Conservation (phyloP, 2,797 vertebrate species). For the Adrianichthys oophorus region DNA sequence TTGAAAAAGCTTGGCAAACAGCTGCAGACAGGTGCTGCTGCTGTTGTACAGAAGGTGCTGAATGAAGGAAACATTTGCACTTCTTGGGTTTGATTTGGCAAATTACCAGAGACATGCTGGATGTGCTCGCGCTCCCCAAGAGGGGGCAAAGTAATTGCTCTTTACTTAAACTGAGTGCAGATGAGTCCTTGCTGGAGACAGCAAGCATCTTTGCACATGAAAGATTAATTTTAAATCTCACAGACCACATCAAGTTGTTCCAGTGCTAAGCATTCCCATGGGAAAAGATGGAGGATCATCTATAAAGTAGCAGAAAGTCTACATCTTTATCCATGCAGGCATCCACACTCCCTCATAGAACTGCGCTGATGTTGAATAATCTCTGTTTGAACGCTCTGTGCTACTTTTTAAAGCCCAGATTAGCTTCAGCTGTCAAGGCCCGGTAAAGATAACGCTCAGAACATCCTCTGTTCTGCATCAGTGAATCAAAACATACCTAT, state of each 20-base stretch:
- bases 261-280: slow-evolving; percentile 34
- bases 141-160: slow-evolving; percentile 62
- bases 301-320: slow-evolving; percentile 24
- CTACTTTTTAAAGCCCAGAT: slow-evolving; percentile 4
- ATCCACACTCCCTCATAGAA: slow-evolving; percentile 11
- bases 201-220: slow-evolving; percentile 46
- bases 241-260: slow-evolving; percentile 36
- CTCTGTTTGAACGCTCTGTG: slow-evolving; percentile 30
- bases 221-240: slow-evolving; percentile 57
- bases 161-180: slow-evolving; percentile 63
- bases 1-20: slow-evolving; percentile 26
- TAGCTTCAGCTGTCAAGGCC: slow-evolving; percentile 22
- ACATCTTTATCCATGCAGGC: slow-evolving; percentile 39
- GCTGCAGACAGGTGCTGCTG: slow-evolving; percentile 22
- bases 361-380: slow-evolving; percentile 40
- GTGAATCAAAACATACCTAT: neutral
- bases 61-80: slow-evolving; percentile 9
- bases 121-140: slow-evolving; percentile 27
- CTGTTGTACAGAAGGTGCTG: slow-evolving; percentile 6
- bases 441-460: slow-evolving; percentile 22
- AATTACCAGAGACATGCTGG: slow-evolving; percentile 36
- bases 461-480: neutral
- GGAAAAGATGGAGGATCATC: slow-evolving; percentile 35
- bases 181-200: slow-evolving; percentile 33
- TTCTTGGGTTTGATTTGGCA: slow-evolving; percentile 27